Evolutionary conservation across 2,888 invertebrate species (phyloP).

Genomic region (Agonopterix alstromeriana): DNA sequence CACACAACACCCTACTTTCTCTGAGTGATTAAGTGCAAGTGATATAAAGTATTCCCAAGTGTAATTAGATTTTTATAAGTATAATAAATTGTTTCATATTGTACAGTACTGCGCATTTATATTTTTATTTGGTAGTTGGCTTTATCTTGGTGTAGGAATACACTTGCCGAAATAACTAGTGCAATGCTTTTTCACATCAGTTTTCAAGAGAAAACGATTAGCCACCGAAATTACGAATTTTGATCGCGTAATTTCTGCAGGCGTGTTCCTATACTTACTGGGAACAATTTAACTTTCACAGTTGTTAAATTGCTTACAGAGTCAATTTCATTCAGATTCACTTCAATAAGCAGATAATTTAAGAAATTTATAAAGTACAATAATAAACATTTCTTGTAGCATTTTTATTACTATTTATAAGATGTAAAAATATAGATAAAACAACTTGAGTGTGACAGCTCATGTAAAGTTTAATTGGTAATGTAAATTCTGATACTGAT

Average conservation of each 20-base stretch:
- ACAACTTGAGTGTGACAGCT: conserved; percentile 4
- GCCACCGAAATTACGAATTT: no score
- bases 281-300: no score
- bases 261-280: no score
- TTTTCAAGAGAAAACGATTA: no score
- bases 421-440: background rate
- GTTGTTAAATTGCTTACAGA: no score
- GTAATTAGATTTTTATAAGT: conserved; percentile 41
- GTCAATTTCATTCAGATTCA: no score
- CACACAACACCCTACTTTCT: conserved; percentile 98
- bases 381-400: no score
- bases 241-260: no score
- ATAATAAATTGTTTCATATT: conserved; percentile 55
- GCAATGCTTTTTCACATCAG: no score
- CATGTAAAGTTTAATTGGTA: conserved; percentile 5
- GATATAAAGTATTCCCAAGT: conserved; percentile 41
- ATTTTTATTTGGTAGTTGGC: background rate
- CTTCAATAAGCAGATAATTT: no score
- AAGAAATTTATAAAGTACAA: no score
- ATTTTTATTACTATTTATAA: background rate
- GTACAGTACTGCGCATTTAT: conserved; percentile 7
- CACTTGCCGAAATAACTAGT: no score
- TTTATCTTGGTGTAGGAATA: background rate
- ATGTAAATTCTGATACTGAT: conserved; percentile 6
- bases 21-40: conserved; percentile 64